Evolutionary conservation across 2,888 invertebrate genomes (phyloP).

Genomic region (Tolmerus cingulatus): DNA sequence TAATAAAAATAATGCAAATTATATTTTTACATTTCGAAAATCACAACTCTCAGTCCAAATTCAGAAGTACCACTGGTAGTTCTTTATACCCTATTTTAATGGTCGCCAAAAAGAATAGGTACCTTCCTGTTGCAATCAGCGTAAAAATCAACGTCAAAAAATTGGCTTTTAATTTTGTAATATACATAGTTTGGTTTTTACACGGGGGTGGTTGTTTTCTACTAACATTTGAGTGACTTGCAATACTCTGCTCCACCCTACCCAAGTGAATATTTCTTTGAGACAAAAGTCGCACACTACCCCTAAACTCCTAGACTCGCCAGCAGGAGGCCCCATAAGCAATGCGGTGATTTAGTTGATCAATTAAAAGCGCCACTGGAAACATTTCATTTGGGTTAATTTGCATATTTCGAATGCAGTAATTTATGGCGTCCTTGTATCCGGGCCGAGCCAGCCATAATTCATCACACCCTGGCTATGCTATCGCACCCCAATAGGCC

Average conservation of each 20-base stretch:
- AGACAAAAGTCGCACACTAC: background rate
- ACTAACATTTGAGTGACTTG: too few relatives aligned
- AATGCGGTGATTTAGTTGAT: background rate
- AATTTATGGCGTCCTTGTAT: background rate
- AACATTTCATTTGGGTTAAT: background rate
- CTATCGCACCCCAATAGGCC: background rate
- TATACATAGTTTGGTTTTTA: too few relatives aligned
- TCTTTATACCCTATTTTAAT: too few relatives aligned
- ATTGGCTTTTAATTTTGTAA: too few relatives aligned
- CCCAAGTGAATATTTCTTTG: background rate
- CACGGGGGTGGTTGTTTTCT: too few relatives aligned
- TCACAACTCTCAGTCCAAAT: too few relatives aligned
- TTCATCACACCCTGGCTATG: background rate
- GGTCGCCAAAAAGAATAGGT: too few relatives aligned
- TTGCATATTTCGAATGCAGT: constrained; percentile 29
- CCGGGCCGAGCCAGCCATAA: background rate
- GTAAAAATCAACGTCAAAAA: too few relatives aligned
- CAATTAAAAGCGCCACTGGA: background rate
- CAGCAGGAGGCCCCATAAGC: background rate
- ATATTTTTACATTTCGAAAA: too few relatives aligned
- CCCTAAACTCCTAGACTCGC: background rate
- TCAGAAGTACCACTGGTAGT: too few relatives aligned
- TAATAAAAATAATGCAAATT: too few relatives aligned
- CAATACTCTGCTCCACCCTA: background rate
- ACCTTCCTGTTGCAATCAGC: too few relatives aligned